phyloP scores from a whole-genome alignment of 2,113 vertebrate species.

The Rhinopomastus cyanomelas region DNA sequence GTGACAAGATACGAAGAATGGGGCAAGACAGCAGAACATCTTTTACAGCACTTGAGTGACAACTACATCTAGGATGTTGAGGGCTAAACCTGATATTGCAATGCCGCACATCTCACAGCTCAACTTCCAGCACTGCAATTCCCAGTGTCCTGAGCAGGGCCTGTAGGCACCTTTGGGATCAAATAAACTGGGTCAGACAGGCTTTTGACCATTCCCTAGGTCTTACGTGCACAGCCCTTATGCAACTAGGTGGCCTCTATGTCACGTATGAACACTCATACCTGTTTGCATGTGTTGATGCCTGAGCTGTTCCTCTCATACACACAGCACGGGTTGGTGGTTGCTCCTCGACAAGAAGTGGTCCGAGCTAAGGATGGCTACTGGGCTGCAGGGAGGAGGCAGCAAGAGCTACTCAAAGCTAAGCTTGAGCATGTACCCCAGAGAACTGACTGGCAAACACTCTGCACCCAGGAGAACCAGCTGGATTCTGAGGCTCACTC shows the following conservation, averaged over 20 bases:
- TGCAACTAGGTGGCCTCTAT: rapidly evolving
- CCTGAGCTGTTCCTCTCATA: not conserved
- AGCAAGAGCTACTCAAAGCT: not conserved
- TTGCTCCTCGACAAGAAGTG: not conserved
- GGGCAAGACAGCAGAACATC: not conserved
- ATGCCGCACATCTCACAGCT: not conserved
- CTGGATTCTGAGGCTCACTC: not conserved
- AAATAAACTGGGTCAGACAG: not conserved
- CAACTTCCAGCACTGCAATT: not conserved
- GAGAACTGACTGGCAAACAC: not conserved
- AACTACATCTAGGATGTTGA: not conserved
- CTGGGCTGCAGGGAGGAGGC: not conserved
- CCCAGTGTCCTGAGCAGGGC: not conserved
- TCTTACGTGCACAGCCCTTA: not conserved
- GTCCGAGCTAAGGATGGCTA: not conserved
- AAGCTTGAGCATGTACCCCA: rapidly evolving
- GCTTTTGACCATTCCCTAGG: not conserved
- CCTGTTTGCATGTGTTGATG: not conserved
- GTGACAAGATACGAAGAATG: not conserved
- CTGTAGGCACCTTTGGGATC: not conserved
- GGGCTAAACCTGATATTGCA: not conserved
- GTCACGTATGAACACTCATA: not conserved
- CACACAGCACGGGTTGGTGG: not conserved
- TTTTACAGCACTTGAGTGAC: not conserved
- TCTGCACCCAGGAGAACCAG: not conserved